Base-by-base conservation (phyloP, 2,888 invertebrate genomes). In the Chrysolina oricalcia region DNA sequence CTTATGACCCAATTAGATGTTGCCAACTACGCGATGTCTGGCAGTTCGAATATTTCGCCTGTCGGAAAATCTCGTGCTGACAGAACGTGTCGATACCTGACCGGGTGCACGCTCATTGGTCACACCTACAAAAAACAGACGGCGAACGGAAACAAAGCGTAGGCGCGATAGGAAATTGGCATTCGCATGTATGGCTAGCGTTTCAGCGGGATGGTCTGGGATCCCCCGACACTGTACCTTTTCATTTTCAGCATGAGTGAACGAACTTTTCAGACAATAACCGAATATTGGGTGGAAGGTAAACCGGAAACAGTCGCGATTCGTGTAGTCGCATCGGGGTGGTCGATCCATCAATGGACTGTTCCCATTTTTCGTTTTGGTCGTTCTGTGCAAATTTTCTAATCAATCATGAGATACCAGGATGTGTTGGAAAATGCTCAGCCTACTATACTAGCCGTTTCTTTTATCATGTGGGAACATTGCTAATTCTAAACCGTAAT, bases 151-250 rank as follows among this genome's bases (percentile, higher is more conserved):
- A 75, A 65, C 64, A 66, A 74, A 78, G 66, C 65, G 69, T 40
- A 69, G 74, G 74, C 69, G 35, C 59, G 74, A 78, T 68, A 78
- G 78, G 78, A 78, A 78, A 78, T 78, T 78, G 78, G 72, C 74
- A 72, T 73, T 73, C 73, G 71, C 75, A 69, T 75, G 72, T 75
- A 64, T 56, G 23, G 63, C 23, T 13, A 53, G 48, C 68, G 23
- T 68, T 65, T 21, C 21, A 21, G 69, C 41, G 40, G 69, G 17
- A 53, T 35, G 27, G 21, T 50, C 40, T 56, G 23, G 23, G 62
- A 59, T 59, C 69, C 21, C 23, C 59, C 56, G 69, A 46, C 23
- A 23, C 56, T 59, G 35, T 59, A 59, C 59, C 59, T 59, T 17
- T 59, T 27, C 59, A 35, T 59, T 59, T 59, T 59, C 59, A 11